Percentiles rank a stretch among this genome's conserved stretches.
Conservation (phyloP, 2,888 invertebrate species). For the Dermolepida albohirtum region DNA sequence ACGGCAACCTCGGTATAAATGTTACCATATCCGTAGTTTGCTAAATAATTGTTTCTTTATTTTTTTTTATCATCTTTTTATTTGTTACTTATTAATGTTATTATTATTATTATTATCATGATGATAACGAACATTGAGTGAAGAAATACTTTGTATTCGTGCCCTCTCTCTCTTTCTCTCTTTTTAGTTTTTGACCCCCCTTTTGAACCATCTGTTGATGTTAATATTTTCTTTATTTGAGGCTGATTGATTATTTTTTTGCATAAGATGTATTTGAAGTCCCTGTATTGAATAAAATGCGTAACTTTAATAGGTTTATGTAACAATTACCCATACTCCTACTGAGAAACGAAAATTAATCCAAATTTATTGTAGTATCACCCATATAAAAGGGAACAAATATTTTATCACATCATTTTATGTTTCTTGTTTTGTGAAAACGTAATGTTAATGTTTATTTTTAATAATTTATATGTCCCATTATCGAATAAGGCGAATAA, state of each 20-base stretch:
- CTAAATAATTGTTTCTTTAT: conserved; percentile 50
- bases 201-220: conserved; percentile 2
- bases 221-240: conserved; percentile 25
- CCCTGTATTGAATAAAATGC: conserved; percentile 38
- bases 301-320: conserved; percentile 39
- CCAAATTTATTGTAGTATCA: conserved; percentile 3
- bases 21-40: conserved; percentile 96
- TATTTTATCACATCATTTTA: conserved; percentile 6
- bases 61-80: background rate
- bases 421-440: conserved; percentile 1
- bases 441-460: background rate
- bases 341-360: background rate
- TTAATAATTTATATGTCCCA: background rate
- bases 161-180: background rate
- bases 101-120: conserved; percentile 14
- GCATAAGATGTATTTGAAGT: conserved; percentile 27
- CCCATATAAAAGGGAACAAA: conserved; percentile 3
- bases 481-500: no score
- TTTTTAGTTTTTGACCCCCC: conserved; percentile 23
- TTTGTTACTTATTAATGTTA: conserved; percentile 18
- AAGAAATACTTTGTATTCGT: background rate
- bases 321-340: conserved; percentile 17
- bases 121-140: no score
- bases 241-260: conserved; percentile 17
- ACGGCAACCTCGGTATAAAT: conserved; percentile 98